phyloP scores from a whole-genome alignment of 2,113 vertebrate genomes.

The Phalacrocorax pelagicus region DNA sequence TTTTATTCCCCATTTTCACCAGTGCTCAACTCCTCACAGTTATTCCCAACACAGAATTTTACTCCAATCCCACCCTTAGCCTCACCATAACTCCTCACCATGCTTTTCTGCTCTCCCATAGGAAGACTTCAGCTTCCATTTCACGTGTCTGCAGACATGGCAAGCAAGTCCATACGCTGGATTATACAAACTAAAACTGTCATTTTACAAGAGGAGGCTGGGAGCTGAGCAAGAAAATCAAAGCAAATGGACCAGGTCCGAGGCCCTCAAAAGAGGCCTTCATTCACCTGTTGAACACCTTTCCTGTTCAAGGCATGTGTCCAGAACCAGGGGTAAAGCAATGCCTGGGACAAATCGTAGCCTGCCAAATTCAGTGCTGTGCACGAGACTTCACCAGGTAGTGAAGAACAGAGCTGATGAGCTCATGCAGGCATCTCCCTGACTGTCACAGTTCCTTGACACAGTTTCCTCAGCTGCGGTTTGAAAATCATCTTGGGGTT shows the following conservation, averaged over 20 bases:
- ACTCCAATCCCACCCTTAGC: neutral
- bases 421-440: neutral
- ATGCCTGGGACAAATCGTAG: neutral
- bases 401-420: neutral
- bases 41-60: neutral
- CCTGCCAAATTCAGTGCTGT: neutral
- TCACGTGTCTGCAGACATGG: neutral
- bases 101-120: neutral
- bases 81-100: neutral
- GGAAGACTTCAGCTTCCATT: neutral
- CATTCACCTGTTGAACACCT: neutral
- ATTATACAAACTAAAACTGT: neutral
- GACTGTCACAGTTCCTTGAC: neutral
- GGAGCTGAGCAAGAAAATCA: neutral
- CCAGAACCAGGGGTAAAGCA: neutral
- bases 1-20: neutral
- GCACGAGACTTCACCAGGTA: neutral
- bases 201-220: neutral
- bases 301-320: neutral
- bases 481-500: constrained; percentile 7
- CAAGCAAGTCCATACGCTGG: neutral
- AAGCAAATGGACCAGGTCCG: neutral
- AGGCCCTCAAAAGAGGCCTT: neutral
- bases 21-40: neutral
- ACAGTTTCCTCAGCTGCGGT: neutral